Base-by-base conservation (phyloP, 53 echinoderm and acorn worm species). In the Echinometra lucunter region DNA sequence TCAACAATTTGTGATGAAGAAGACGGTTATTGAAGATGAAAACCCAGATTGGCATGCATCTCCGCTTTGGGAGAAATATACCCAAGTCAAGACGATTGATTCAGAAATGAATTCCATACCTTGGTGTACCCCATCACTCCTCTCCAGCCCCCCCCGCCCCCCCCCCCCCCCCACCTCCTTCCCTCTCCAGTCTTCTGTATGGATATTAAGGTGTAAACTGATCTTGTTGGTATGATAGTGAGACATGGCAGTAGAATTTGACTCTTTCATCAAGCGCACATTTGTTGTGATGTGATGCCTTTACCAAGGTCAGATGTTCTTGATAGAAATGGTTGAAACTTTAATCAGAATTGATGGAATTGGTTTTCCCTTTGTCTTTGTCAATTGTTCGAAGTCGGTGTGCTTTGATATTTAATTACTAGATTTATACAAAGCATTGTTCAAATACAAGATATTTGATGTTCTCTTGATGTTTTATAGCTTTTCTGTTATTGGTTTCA, bases 1-100 rank as follows among this genome's bases (percentile, higher is more conserved):
- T 94, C 94, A 83, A 83, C 94, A 83, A 94, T 92, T 78, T 56
- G 80, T 55, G 75, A 78, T 78, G 80, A 93, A 42, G 69, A 67
- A 92, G 45, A 21, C 16, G 88, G 53, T 88, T 55, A 78, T 78
- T 42, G 42, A 45, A 85, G 85, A 66, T 69, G 67, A 91, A 91
- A 69, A 69, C 69, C 44, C 35, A 91, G 66, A 91, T 67, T 66
- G 91, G 45, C 91, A 66, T 45, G 63, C 37, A 90, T 37, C 37
- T 58, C 37, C 90, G 58, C 90, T 58, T 58, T 90, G 90, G 90
- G 58, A 90, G 69, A 91, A 91, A 91, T 67, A 63, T 69, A 91
- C 69, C 91, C 91, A 27, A 69, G 69, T 70, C 91, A 27, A 69
- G 69, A 91, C 69, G 70, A 91, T 70, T 91, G 66, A 69, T 69